Percentiles rank a stretch among this genome's conserved stretches.
phyloP scores from a whole-genome alignment of 2,797 vertebrate species.

The Microcaecilia unicolor region DNA sequence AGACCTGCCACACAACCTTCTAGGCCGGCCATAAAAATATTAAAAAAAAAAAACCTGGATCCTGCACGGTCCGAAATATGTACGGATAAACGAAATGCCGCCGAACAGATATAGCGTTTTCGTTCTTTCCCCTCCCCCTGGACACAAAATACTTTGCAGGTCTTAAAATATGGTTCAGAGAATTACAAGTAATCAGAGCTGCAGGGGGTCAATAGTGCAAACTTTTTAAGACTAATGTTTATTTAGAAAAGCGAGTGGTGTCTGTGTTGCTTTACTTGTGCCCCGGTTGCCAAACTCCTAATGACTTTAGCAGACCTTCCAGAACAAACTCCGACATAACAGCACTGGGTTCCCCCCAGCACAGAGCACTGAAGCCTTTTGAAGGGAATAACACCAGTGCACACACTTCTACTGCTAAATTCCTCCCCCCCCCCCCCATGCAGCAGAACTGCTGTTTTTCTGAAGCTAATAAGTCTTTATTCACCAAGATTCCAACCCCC shows the following conservation, averaged over 20 bases:
- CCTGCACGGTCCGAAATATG: too few relatives aligned
- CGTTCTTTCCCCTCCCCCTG: background rate
- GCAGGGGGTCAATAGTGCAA: conserved; percentile 82
- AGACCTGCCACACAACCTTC: too few relatives aligned
- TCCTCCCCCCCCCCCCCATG: too few relatives aligned
- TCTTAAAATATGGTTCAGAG: conserved; percentile 46
- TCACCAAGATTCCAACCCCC: too few relatives aligned
- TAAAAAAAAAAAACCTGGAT: too few relatives aligned
- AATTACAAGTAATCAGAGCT: conserved; percentile 81
- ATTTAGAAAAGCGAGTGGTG: conserved; percentile 95
- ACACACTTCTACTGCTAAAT: too few relatives aligned
- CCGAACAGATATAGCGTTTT: background rate
- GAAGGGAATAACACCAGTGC: too few relatives aligned
- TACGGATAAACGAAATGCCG: too few relatives aligned
- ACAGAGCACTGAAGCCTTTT: conserved; percentile 2
- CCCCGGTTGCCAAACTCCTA: conserved; percentile 69
- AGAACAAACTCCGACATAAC: conserved; percentile 15
- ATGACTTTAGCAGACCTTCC: conserved; percentile 80
- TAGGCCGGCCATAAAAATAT: too few relatives aligned
- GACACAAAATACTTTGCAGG: conserved; percentile 7
- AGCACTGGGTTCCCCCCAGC: conserved; percentile 15
- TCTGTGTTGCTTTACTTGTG: conserved; percentile 75
- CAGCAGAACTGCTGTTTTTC: too few relatives aligned
- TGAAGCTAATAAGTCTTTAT: too few relatives aligned
- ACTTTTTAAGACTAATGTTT: conserved; percentile 99